Evolutionary conservation across 2,888 invertebrate genomes (phyloP), one percentile per base, ranked within the genome.

Genomic region (Xestobium rufovillosum): DNA sequence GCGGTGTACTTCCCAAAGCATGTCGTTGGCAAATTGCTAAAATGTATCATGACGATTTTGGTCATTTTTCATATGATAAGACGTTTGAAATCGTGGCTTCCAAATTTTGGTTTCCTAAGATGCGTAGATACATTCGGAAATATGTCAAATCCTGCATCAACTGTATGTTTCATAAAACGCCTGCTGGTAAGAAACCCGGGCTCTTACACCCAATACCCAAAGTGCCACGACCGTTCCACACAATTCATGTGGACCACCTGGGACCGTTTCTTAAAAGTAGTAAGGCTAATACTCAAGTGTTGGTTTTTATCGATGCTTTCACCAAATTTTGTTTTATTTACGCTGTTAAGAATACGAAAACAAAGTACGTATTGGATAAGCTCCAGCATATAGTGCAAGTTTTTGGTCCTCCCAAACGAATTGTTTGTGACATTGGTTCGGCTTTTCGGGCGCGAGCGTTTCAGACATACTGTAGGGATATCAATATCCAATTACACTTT

Each of bases 211-310:
- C 59, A 0, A 64, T 66, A 8, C 53, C 55, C 4, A 64, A 65
- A 41, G 47, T 55, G 4, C 39, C 47, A 2, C 45, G 52, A 2
- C 61, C 63, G 0, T 63, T 66, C 27, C 56, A 63, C 32, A 63
- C 59, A 0, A 14, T 66, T 9, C 61, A 65, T 39, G 30, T 65
- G 0, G 63, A 66, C 42, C 63, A 66, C 39, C 38, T 65, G 4
- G 61, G 61, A 1, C 63, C 61, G 6, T 65, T 64, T 40, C 47
- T 55, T 2, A 52, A 42, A 9, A 59, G 53, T 29, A 47, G 39
- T 8, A 47, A 40, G 1, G 49, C 52, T 8, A 61, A 62, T 35
- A 47, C 44, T 6, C 48, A 60, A 23, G 27, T 61, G 11, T 33
- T 64, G n/a, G 53, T 47, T 2, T 37, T 57, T 2, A 52, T 63